Base-by-base conservation (phyloP, 2,888 invertebrate species). In the Pecten maximus region DNA sequence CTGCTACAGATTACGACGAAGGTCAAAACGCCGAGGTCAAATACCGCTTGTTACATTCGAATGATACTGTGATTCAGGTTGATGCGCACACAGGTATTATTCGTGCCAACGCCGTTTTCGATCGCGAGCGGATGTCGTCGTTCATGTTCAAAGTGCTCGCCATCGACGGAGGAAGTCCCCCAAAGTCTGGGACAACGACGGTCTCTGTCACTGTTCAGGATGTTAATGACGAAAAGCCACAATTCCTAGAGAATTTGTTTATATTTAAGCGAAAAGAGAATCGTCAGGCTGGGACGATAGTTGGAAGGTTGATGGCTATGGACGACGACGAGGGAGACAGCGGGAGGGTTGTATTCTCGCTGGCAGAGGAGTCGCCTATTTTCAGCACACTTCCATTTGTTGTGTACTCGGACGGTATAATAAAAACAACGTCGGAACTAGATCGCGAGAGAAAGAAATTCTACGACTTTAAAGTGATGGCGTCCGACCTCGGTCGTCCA, bases 151-250 rank as follows among this genome's bases (percentile, higher is more conserved):
- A 54, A 35, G 90, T 92, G 2, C 54, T 89, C 3, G 92, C 91
- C 40, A 28, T 87, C 4, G 99, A 99, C 97, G 98, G 99, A 98
- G 99, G 98, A 8, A 93, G 94, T 90, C 99, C 99, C 0, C 98
- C 98, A 96, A 97, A 99, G 6, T 97, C 99, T 35, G 98, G 99
- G 97, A 98, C 98, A 0, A 98, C 99, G 97, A 98, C 98, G 97
- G 98, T 98, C 87, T 97, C 98, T 23, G 98, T 99, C 54, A 98
- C 97, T 90, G 97, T 99, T 44, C 97, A 97, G 91, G 98, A 99
- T 96, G 98, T 98, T 19, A 99, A 99, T 97, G 99, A 99, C 96
- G 99, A 99, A 96, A 97, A 98, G 88, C 99, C 99, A 2, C 98
- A 98, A 96, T 99, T 99, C 97, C 98, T 99, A 97, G 99, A 99